Base-by-base conservation (phyloP, 2,888 invertebrate genomes). In the Nudaria mundana region DNA sequence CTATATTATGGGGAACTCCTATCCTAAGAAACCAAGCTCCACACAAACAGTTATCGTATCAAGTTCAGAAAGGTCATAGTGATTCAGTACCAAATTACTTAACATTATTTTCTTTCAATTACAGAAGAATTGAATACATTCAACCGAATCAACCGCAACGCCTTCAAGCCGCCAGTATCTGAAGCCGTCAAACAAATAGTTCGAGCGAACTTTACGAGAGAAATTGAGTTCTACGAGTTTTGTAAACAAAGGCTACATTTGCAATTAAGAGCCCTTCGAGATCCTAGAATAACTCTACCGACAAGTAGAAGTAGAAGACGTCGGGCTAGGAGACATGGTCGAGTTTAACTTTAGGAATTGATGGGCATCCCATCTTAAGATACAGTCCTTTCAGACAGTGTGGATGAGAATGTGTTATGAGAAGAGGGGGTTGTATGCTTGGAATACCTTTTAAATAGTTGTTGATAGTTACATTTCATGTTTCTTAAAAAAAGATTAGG, bases 181-280 rank as follows among this genome's bases (percentile, higher is more conserved):
- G 95, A 97, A 66, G 93, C 93, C 57, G 93, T 97, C 2, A 97
- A 96, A 74, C 93, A 96, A 32, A 92, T 97, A 35, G 95, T 97
- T 3, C 90, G 96, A 52, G 92, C 91, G 24, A 97, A 97, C 80
- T 96, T 97, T 73, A 96, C 96, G 0, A 91, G 94, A 39, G 97
- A 97, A 83, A 95, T 97, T 7, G 97, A 97, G 66, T 96, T 97
- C 80, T 97, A 97, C 76, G 94, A 97, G 68, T 97, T 97, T 75
- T 96, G 96, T 74, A 93, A 93, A 59, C 96, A 97, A 71, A 89
- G 97, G 63, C 89, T 97, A 11, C 93, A 97, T 66, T 91, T 93
- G 72, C 97, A 97, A 66, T 91, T 94, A 44, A 81, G 93, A 42
- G 96, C 96, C 0, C 84, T 95, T 1, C 90, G 93, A 66, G 88